Evolutionary conservation across 2,797 vertebrate species (phyloP).

Genomic region (Botia almorhae): DNA sequence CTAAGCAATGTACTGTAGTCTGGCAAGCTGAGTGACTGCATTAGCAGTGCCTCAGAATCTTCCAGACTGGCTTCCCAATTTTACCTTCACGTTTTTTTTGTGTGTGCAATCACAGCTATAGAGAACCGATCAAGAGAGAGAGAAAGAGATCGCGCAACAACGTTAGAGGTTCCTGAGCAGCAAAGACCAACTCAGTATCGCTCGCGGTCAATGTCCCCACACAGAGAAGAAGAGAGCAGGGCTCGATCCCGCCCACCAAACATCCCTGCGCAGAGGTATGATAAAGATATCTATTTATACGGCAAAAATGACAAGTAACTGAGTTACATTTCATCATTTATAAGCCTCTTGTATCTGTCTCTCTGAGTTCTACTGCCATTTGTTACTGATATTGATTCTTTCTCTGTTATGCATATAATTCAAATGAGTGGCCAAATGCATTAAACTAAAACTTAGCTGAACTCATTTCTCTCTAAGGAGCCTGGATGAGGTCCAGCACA

Average conservation of each 20-base stretch:
- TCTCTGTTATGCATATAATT: too few species aligned
- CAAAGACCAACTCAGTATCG: conserved; percentile 90
- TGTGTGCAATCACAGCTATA: conserved; percentile 72
- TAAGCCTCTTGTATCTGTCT: too few species aligned
- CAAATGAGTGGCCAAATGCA: too few species aligned
- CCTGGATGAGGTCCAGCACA: conserved; percentile 94
- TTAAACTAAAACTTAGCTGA: background rate
- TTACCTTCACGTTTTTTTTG: conserved; percentile 1
- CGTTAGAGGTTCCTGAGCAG: conserved; percentile 94
- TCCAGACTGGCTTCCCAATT: conserved; percentile 24
- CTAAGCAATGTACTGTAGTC: conserved; percentile 29
- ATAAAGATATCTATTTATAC: background rate
- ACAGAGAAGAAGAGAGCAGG: conserved; percentile 92
- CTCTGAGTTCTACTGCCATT: too few species aligned
- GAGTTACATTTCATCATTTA: too few species aligned
- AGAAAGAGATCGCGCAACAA: conserved; percentile 80
- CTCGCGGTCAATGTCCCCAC: conserved; percentile 95
- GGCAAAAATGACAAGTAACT: too few species aligned
- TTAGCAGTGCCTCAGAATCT: background rate
- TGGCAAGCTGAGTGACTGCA: conserved; percentile 55
- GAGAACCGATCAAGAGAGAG: conserved; percentile 84
- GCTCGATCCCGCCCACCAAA: conserved; percentile 90
- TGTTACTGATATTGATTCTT: too few species aligned
- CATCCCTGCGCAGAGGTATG: conserved; percentile 94
- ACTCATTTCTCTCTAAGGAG: conserved; percentile 78